Conservation (phyloP, 2,113 vertebrate genomes). For the Hippocampus abdominalis region DNA sequence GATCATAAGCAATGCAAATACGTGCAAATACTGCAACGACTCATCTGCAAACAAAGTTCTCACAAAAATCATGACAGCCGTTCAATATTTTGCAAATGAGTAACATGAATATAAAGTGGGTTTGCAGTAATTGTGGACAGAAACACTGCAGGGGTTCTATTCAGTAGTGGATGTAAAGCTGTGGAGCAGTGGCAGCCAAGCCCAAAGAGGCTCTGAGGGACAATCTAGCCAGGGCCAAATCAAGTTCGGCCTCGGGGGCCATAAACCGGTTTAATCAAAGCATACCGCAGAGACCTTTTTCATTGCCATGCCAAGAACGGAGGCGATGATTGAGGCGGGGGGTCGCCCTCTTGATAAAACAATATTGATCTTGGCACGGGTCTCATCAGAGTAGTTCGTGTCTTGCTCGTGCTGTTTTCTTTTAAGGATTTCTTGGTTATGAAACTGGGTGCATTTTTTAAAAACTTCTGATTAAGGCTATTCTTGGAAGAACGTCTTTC, state of each 20-base stretch:
- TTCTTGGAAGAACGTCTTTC: constrained; percentile 8
- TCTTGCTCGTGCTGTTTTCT: constrained; percentile 27
- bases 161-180: constrained; percentile 41
- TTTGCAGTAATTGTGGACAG: constrained; percentile 19
- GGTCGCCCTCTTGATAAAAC: constrained; percentile 49
- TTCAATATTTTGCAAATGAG: neutral
- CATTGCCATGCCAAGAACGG: constrained; percentile 28
- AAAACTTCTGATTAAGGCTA: constrained; percentile 11
- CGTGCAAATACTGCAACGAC: too few species aligned
- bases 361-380: constrained; percentile 67
- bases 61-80: too few species aligned
- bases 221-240: constrained; percentile 14
- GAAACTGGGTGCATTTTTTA: constrained; percentile 29
- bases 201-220: constrained; percentile 29
- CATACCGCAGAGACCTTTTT: constrained; percentile 49
- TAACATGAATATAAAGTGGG: neutral
- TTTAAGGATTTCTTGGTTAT: constrained; percentile 41
- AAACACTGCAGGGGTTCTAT: constrained; percentile 20
- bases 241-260: constrained; percentile 29
- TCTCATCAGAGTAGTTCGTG: constrained; percentile 28
- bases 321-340: constrained; percentile 59
- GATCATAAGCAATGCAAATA: neutral
- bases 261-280: constrained; percentile 60
- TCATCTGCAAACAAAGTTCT: too few species aligned
- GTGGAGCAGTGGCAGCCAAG: constrained; percentile 33